Conservation (phyloP, 2,888 invertebrate genomes). For the Nymphalis polychloros region DNA sequence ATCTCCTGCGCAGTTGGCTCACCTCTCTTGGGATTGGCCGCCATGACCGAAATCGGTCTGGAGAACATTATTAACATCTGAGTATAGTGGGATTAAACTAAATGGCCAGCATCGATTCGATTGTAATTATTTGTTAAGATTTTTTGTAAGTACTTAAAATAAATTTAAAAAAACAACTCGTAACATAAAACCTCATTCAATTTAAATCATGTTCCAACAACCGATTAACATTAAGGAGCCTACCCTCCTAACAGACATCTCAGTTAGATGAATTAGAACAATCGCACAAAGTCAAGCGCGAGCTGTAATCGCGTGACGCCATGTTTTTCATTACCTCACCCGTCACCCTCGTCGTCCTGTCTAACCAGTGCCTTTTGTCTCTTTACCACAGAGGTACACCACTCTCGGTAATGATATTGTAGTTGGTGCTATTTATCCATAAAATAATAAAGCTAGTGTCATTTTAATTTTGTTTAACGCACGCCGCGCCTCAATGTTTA, state of each 20-base stretch:
- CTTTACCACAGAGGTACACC: constrained; percentile 53
- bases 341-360: constrained; percentile 45
- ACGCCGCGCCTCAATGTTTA: too few species aligned
- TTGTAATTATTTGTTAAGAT: too few species aligned
- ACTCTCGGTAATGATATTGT: constrained; percentile 42
- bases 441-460: too few species aligned
- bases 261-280: constrained; percentile 41
- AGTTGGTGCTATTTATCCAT: constrained; percentile 5
- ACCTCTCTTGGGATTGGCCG: too few species aligned
- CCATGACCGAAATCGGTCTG: too few species aligned
- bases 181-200: constrained; percentile 2
- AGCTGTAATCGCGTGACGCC: constrained; percentile 49
- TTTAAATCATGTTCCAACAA: constrained; percentile 6
- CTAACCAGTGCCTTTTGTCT: constrained; percentile 66
- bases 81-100: too few species aligned
- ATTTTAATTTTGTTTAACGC: too few species aligned
- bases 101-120: too few species aligned
- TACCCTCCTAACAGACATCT: constrained; percentile 29
- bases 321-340: constrained; percentile 74
- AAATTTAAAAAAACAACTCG: neutral
- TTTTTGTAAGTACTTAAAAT: too few species aligned
- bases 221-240: constrained; percentile 12
- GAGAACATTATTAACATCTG: too few species aligned
- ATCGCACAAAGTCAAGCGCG: constrained; percentile 40
- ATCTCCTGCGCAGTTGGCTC: too few species aligned